phyloP scores from a whole-genome alignment of 1,140 invertebrate genomes.

The Drosophila tropicalis region DNA sequence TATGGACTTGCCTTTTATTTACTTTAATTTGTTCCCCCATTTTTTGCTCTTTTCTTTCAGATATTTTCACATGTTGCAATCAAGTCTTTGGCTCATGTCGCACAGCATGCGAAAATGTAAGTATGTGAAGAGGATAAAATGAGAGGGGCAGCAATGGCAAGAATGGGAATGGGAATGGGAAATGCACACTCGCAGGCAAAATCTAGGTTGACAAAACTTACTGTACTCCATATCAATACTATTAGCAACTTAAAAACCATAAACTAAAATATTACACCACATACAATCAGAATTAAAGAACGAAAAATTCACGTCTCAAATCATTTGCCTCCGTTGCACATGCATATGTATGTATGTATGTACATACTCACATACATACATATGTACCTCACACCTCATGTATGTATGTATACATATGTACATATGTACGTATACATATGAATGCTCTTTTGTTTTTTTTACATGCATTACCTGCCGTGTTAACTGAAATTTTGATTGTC shows the following conservation, averaged over 20 bases:
- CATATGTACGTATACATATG: background rate
- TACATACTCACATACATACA: too few relatives aligned
- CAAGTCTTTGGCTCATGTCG: slow-evolving; percentile 82
- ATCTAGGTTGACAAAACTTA: too few relatives aligned
- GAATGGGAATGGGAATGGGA: background rate
- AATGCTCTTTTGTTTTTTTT: background rate
- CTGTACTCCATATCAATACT: too few relatives aligned
- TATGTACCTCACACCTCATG: too few relatives aligned
- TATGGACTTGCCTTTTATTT: slow-evolving; percentile 43
- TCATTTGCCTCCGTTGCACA: too few relatives aligned
- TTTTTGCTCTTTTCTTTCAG: slow-evolving; percentile 60
- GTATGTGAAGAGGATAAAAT: slow-evolving; percentile 38
- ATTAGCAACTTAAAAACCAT: too few relatives aligned
- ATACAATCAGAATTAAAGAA: too few relatives aligned
- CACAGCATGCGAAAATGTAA: slow-evolving; percentile 82
- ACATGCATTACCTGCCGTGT: background rate
- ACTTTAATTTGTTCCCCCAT: slow-evolving; percentile 43
- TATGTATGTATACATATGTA: too few relatives aligned
- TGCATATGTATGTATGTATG: too few relatives aligned
- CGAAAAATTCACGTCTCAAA: too few relatives aligned
- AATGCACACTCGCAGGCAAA: background rate
- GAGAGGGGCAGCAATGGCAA: background rate
- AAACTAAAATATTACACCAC: too few relatives aligned
- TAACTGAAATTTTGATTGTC: slow-evolving; percentile 2
- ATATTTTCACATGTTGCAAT: slow-evolving; percentile 80